Conservation (phyloP, 1,140 invertebrate genomes). For the Copidosoma floridanum region DNA sequence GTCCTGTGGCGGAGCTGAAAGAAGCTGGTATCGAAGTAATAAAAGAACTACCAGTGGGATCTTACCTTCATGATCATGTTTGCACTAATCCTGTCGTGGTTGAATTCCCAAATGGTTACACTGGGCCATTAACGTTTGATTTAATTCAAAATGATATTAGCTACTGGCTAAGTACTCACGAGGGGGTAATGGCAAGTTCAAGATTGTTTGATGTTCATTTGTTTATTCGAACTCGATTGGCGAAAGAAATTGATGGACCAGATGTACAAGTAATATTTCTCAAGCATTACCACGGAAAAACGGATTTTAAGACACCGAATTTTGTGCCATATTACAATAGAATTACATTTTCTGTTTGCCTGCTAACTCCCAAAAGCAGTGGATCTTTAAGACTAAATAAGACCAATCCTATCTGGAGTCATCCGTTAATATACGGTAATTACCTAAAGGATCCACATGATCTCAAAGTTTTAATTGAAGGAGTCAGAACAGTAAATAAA, state of each 20-base stretch:
- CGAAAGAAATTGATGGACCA: neutral
- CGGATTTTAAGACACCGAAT: too few species aligned
- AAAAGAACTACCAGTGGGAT: slow-evolving; percentile 59
- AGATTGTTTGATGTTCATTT: too few species aligned
- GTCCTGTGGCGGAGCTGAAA: slow-evolving; percentile 62
- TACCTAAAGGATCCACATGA: slow-evolving; percentile 67
- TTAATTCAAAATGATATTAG: too few species aligned
- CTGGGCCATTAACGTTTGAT: too few species aligned
- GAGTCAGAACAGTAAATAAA: slow-evolving; percentile 58
- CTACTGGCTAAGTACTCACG: neutral
- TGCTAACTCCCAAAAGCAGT: slow-evolving; percentile 69
- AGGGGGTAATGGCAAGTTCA: too few species aligned
- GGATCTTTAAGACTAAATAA: slow-evolving; percentile 69
- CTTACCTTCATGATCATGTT: slow-evolving; percentile 63
- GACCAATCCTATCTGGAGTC: slow-evolving; percentile 63
- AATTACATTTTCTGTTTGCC: slow-evolving; percentile 55
- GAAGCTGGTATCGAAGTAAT: slow-evolving; percentile 57
- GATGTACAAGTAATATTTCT: neutral
- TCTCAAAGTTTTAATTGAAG: slow-evolving; percentile 60
- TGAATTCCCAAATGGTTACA: too few species aligned
- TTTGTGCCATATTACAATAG: neutral
- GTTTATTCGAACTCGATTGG: too few species aligned
- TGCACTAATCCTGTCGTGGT: too few species aligned
- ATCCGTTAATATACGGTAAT: slow-evolving; percentile 77
- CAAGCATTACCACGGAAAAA: too few species aligned